phyloP scores from a whole-genome alignment of 2,113 vertebrate genomes.

The Eulacestoma nigropectus region DNA sequence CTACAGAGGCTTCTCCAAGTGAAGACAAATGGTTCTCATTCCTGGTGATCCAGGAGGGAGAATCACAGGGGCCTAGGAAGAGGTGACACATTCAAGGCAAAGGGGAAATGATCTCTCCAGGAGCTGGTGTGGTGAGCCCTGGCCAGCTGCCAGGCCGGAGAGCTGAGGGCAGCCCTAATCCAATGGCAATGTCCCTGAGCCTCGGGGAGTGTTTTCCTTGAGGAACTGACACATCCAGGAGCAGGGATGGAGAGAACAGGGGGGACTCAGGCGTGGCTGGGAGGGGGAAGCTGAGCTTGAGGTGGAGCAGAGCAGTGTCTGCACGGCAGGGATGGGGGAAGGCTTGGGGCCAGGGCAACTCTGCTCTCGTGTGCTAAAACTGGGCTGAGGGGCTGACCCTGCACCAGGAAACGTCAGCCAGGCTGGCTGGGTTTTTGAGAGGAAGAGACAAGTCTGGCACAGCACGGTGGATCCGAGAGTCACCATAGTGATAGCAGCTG shows the following conservation, averaged over 20 bases:
- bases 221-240: neutral
- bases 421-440: neutral
- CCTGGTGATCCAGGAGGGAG: neutral
- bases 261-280: fast-evolving
- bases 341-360: neutral
- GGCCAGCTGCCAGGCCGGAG: neutral
- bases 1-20: neutral
- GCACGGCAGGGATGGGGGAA: fast-evolving
- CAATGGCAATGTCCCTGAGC: fast-evolving
- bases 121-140: neutral
- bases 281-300: neutral
- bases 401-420: neutral
- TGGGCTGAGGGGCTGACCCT: neutral
- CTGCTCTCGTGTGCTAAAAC: neutral
- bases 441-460: neutral
- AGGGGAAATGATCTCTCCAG: neutral
- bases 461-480: neutral
- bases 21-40: neutral
- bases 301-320: neutral
- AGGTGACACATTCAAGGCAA: neutral
- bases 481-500: conserved; percentile 19
- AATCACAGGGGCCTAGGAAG: neutral
- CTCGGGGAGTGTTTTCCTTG: neutral
- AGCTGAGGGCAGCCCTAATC: neutral
- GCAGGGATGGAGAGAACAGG: fast-evolving